Conservation (phyloP, 2,113 vertebrate genomes). For the Oreochromis niloticus region DNA sequence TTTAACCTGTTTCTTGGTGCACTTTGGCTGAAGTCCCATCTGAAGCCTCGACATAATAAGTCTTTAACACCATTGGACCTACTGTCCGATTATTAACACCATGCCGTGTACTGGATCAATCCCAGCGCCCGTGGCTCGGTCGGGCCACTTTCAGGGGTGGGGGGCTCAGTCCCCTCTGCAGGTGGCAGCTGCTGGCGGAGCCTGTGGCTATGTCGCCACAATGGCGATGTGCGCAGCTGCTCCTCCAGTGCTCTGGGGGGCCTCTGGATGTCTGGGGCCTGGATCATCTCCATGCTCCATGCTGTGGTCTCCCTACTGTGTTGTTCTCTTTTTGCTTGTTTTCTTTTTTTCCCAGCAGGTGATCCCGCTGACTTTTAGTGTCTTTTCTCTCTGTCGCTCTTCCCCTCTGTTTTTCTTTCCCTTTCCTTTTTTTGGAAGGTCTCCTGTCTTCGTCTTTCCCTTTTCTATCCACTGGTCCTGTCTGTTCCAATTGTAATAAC, state of each 20-base stretch:
- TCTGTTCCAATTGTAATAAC: background rate
- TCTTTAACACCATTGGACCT: background rate
- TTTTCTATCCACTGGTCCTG: background rate
- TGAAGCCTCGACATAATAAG: background rate
- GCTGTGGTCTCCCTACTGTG: background rate
- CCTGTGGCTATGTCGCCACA: background rate
- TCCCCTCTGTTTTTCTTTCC: rapidly evolving
- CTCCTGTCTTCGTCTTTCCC: background rate
- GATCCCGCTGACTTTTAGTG: background rate
- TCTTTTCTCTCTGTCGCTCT: background rate
- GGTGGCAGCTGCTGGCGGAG: background rate
- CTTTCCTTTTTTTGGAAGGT: background rate
- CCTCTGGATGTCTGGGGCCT: background rate
- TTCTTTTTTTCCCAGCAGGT: background rate
- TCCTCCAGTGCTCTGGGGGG: background rate
- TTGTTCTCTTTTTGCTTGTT: background rate
- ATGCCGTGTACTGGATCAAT: background rate
- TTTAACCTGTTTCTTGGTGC: background rate
- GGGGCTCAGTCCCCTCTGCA: background rate
- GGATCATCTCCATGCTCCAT: background rate
- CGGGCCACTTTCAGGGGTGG: background rate
- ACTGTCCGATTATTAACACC: background rate
- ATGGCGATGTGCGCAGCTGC: background rate
- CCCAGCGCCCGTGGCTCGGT: rapidly evolving
- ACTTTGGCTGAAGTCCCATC: background rate